A percentile compares a stretch with the other conserved stretches of the same genome.
Evolutionary conservation across 2,888 invertebrate genomes (phyloP).

Genomic region (Melolontha melolontha): DNA sequence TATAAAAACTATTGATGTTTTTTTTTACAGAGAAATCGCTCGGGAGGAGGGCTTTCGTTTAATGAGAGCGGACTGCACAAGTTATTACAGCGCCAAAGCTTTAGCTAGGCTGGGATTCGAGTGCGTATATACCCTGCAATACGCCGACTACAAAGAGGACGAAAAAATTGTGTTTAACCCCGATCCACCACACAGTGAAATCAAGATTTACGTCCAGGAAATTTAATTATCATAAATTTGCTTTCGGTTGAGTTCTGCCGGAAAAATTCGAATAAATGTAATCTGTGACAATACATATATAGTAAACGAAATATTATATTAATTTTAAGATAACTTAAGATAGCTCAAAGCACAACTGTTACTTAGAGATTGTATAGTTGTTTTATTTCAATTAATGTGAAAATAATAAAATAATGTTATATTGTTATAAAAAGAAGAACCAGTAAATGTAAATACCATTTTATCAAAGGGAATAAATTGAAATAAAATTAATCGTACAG

Average conservation of each 20-base stretch:
- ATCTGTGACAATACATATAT: constrained; percentile 22
- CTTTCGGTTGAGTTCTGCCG: not conserved
- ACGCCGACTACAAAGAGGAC: constrained; percentile 73
- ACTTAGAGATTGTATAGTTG: too few species aligned
- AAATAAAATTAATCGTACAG: too few species aligned
- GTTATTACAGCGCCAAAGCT: constrained; percentile 80
- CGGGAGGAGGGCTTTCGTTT: constrained; percentile 69
- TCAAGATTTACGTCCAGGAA: constrained; percentile 57
- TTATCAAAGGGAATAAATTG: too few species aligned
- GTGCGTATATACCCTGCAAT: constrained; percentile 74
- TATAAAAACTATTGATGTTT: too few species aligned
- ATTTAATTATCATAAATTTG: constrained; percentile 36
- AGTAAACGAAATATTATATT: constrained; percentile 7
- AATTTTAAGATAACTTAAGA: not conserved
- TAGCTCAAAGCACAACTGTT: too few species aligned
- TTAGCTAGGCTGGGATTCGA: constrained; percentile 79
- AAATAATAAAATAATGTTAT: too few species aligned
- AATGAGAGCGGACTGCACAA: constrained; percentile 80
- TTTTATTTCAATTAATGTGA: too few species aligned
- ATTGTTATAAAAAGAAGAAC: too few species aligned
- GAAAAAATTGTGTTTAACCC: constrained; percentile 76
- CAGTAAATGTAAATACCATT: too few species aligned
- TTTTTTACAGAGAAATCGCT: constrained; percentile 73
- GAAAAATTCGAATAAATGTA: constrained; percentile 4
- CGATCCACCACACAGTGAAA: constrained; percentile 64